Evolutionary conservation across 2,113 vertebrate genomes (phyloP).

Genomic region (Cebidichthys violaceus): DNA sequence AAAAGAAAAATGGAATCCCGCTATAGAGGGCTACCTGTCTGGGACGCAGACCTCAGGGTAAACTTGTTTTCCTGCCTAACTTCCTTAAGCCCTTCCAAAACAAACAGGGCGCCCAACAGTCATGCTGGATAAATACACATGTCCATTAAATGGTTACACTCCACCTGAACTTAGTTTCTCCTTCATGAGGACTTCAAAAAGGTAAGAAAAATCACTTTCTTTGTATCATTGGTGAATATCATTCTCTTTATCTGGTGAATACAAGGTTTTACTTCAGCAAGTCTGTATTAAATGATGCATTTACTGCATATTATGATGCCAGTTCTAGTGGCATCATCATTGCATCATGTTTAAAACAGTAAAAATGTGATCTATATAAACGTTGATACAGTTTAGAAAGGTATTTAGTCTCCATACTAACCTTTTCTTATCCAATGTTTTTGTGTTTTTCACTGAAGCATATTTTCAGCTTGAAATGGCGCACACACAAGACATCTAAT

Average conservation of each 20-base stretch:
- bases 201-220: conserved; percentile 61
- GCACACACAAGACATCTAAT: not conserved
- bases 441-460: not conserved
- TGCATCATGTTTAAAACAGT: not conserved
- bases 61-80: conserved; percentile 83
- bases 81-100: conserved; percentile 84
- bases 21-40: conserved; percentile 82
- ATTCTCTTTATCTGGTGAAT: conserved; percentile 37
- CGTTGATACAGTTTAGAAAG: not conserved
- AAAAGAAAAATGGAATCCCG: conserved; percentile 65
- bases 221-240: conserved; percentile 31
- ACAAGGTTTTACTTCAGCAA: not conserved
- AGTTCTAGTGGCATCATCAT: not conserved
- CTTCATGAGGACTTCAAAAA: conserved; percentile 69
- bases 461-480: not conserved
- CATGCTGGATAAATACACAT: conserved; percentile 82
- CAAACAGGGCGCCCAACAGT: conserved; percentile 80
- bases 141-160: conserved; percentile 78
- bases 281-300: conserved; percentile 1
- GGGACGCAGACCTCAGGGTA: conserved; percentile 76
- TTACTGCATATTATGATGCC: not conserved
- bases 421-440: not conserved
- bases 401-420: not conserved
- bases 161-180: conserved; percentile 72
- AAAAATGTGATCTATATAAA: not conserved